Conservation (phyloP, 2,888 invertebrate genomes). For the Diarsia brunnea region DNA sequence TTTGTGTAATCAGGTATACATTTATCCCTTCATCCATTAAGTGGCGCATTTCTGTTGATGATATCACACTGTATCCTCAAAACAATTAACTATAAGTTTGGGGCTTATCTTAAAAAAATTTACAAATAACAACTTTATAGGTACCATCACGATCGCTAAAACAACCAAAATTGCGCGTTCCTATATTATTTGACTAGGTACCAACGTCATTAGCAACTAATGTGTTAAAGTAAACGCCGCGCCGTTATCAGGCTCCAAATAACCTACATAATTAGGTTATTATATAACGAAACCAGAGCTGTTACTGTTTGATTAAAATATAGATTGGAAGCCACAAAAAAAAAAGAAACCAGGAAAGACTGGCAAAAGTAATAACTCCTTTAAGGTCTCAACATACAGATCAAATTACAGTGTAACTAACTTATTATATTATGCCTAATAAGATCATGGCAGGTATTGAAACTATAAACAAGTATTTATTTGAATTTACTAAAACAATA, state of each 20-base stretch:
- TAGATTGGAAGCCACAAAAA: conserved; percentile 29
- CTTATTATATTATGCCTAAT: no score
- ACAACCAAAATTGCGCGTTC: neutral
- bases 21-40: neutral
- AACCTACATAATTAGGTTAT: conserved; percentile 42
- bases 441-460: neutral
- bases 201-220: conserved; percentile 20
- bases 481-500: neutral
- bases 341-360: neutral
- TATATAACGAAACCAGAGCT: conserved; percentile 7
- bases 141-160: neutral
- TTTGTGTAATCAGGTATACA: neutral
- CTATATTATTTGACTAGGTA: conserved; percentile 22
- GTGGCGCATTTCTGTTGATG: neutral
- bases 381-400: neutral
- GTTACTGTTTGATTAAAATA: conserved; percentile 19
- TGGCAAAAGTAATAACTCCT: neutral
- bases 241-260: conserved; percentile 50
- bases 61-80: neutral
- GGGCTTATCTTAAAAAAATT: neutral
- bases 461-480: neutral
- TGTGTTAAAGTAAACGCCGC: conserved; percentile 39
- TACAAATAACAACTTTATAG: neutral
- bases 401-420: conserved; percentile 7
- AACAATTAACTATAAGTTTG: neutral